Evolutionary conservation across 1,140 invertebrate genomes (phyloP).

Genomic region (Chionoecetes opilio): DNA sequence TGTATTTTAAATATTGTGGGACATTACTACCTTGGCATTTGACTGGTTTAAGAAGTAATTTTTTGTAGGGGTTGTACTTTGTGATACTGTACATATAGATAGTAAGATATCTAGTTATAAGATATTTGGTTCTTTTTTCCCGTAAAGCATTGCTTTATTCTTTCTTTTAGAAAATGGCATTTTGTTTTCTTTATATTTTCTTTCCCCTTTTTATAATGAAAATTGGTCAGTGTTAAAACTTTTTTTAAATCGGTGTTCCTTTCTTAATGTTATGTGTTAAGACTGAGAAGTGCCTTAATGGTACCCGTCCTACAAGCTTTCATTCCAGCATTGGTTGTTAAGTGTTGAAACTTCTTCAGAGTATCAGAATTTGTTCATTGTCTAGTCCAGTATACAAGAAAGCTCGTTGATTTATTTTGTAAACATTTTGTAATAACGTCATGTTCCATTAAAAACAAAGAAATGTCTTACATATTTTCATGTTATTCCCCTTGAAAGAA

Average conservation of each 20-base stretch:
- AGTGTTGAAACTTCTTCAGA: conserved; percentile 68
- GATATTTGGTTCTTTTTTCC: conserved; percentile 44
- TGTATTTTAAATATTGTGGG: background rate
- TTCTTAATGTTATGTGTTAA: conserved; percentile 59
- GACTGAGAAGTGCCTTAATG: conserved; percentile 74
- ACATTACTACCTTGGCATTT: background rate
- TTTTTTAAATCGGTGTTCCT: conserved; percentile 59
- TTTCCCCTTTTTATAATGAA: conserved; percentile 54
- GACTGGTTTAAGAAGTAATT: conserved; percentile 32
- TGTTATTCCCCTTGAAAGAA: background rate
- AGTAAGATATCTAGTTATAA: conserved; percentile 55
- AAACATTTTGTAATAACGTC: conserved; percentile 76
- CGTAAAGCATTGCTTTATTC: conserved; percentile 71
- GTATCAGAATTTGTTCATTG: conserved; percentile 71
- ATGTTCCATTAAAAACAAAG: conserved; percentile 68
- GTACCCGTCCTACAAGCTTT: conserved; percentile 75
- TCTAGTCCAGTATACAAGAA: conserved; percentile 76
- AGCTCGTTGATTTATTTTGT: conserved; percentile 77
- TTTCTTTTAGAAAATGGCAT: conserved; percentile 48
- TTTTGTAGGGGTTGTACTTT: conserved; percentile 59
- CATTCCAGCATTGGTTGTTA: conserved; percentile 75
- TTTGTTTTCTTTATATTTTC: conserved; percentile 59
- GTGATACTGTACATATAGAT: conserved; percentile 56
- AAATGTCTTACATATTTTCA: background rate
- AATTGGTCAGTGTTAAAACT: conserved; percentile 60